Evolutionary conservation across 2,113 vertebrate genomes (phyloP), one percentile per base, ranked within the genome.

Genomic region (Bufo gargarizans): DNA sequence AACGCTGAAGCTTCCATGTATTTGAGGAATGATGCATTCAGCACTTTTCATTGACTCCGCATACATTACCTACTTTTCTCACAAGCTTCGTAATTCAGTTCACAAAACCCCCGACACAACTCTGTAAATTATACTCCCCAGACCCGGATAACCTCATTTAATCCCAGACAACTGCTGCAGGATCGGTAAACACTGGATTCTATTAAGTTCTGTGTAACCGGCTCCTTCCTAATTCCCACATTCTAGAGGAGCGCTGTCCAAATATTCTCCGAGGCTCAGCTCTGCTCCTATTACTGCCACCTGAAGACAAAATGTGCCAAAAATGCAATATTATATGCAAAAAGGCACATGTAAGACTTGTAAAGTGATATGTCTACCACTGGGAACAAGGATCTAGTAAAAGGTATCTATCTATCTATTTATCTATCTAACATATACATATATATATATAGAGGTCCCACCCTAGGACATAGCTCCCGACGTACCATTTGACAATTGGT

Each of bases 11-110:
- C 71, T 82, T 88, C 69, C 10, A 16, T 72, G 43, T 20, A 6
- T 71, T 47, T 9, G 19, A 49, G 79, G 79, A 88, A 63, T 19
- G 56, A 61, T 10, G 19, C 11, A 33, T 61, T 74, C 67, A 72
- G 63, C 76, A 87, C 49, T 80, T 87, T 69, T n/a, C 76, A 78
- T 53, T 77, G 84, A 85, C 43, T 74, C 83, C 20, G 33, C 43
- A 69, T 50, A 84, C 4, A 81, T 81, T 81, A 81, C 55, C 55
- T 17, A 9, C 55, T 43, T 3, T 17, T 45, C 78, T 19, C 16
- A 61, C 56, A 10, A 33, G 53, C 53, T 22, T 78, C 77, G 8
- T 50, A 78, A 78, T 78, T 55, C 50, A 55, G 77, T 53, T 33
- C 50, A 22, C 77, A 78, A 56, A 22, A n/a, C 20, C 55, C 22